Conservation (phyloP, 2,888 invertebrate genomes). For the Nineta flava region DNA sequence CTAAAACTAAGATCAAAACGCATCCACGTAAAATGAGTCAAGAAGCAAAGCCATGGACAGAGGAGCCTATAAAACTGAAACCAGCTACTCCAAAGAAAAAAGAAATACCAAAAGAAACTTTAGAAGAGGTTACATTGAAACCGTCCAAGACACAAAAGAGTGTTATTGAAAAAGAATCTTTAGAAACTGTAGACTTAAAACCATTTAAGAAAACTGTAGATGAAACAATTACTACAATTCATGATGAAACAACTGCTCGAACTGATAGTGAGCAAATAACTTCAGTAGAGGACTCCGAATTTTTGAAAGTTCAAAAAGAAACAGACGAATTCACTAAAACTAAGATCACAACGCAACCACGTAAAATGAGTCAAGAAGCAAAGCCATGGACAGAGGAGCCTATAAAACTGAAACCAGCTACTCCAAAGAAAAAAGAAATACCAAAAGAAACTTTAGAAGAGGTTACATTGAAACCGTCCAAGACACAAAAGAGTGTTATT, state of each 20-base stretch:
- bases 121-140: constrained; percentile 33
- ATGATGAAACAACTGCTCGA: no score
- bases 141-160: constrained; percentile 34
- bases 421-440: constrained; percentile 29
- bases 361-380: constrained; percentile 26
- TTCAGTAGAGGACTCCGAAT: not conserved
- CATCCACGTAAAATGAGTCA: no score
- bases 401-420: constrained; percentile 30
- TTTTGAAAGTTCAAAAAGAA: constrained; percentile 1
- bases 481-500: constrained; percentile 22
- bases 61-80: constrained; percentile 36
- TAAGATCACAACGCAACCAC: constrained; percentile 15
- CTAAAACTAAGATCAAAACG: constrained; percentile 2
- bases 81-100: constrained; percentile 27
- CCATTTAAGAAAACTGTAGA: constrained; percentile 31
- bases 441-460: constrained; percentile 33
- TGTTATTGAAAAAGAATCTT: constrained; percentile 21
- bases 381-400: constrained; percentile 47
- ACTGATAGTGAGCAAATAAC: constrained; percentile 4
- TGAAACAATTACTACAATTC: constrained; percentile 3
- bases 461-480: constrained; percentile 27
- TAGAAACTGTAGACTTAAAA: constrained; percentile 33
- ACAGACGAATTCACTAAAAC: constrained; percentile 3
- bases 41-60: constrained; percentile 41
- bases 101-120: constrained; percentile 23